Percentiles rank a stretch among this genome's conserved stretches.
These are phyloP conservation scores for Andricus quercusramuli DNA, from an alignment of 2,888 invertebrate genomes.

Conservation along the genomic window DNA sequence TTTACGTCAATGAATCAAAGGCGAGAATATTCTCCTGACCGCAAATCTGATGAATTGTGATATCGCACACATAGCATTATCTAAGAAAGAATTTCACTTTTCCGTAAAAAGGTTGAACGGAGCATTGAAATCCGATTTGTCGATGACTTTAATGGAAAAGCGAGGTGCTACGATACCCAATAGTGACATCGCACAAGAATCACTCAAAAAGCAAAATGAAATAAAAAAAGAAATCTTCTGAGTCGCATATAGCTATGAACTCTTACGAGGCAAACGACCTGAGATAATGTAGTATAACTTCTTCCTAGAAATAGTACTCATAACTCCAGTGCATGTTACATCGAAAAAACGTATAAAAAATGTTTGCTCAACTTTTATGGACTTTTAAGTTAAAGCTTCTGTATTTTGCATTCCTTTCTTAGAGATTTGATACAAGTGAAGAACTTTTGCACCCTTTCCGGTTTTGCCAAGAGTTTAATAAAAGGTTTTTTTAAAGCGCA, in stretches of 20 bases:
- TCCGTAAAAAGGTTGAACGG: not conserved
- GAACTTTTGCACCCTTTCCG: not conserved
- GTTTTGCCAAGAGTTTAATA: constrained; percentile 3
- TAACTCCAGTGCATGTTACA: not conserved
- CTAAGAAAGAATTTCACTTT: not conserved
- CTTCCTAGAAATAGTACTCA: not conserved
- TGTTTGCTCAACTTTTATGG: not conserved
- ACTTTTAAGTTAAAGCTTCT: not conserved
- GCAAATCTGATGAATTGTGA: not conserved
- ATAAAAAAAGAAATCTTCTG: not conserved
- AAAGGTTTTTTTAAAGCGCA: not conserved
- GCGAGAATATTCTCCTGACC: not conserved
- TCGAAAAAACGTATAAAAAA: constrained; percentile 21
- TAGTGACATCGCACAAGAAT: not conserved
- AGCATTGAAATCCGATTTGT: not conserved
- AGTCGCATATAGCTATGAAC: not conserved
- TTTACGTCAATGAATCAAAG: not conserved
- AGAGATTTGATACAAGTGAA: constrained; percentile 24
- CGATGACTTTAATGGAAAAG: not conserved
- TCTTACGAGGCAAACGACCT: not conserved
- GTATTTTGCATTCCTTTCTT: not conserved
- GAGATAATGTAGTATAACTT: constrained; percentile 24
- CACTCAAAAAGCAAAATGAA: not conserved
- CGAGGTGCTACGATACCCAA: not conserved
- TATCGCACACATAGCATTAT: not conserved